Base-by-base conservation (phyloP, 2,888 invertebrate species). In the Drosophila multiciliata region DNA sequence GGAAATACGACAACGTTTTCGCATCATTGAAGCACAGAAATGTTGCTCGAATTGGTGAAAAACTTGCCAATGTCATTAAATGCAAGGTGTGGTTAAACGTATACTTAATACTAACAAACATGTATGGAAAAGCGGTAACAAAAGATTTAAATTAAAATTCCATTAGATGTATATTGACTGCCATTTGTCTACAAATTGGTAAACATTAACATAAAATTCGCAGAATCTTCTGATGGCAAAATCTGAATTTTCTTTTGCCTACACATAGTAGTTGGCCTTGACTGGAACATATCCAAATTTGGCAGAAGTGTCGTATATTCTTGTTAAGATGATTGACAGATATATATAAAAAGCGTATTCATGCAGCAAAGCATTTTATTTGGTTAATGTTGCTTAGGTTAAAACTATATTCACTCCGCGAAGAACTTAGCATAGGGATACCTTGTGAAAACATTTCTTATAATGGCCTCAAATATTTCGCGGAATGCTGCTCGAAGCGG, bases 371-470 rank as follows among this genome's bases (percentile, higher is more conserved):
- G 1, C 2, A 20, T 20, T 45, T 45, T 45, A 45, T 45, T 45
- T 20, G 1, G 20, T 3, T 20, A 12, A 20, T 12, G 12, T 45
- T 20, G 6, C 20, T 20, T 45, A 20, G 20, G 12, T 20, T 6
- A 1, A 42, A n/a, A 12, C n/a, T 6, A 0, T 12, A 15, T 38
- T 68, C 36, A 66, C 20, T 73, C 42, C 38, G 64, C 58, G 35
- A 89, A 89, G 2, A 54, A 73, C 45, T 79, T 81, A 9, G 60
- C 63, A 54, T 87, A 87, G 0, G 89, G 92, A 72, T 80, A 76
- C 66, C 92, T 92, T 26, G 82, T 75, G 69, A 94, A 92, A 2
- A 94, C 92, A 7, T 91, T 83, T 52, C 90, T 90, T 0, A 93
- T 75, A 29, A 94, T 78, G 40, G 84, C 81, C 36, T 86, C 53